Evolutionary conservation across 2,113 vertebrate species (phyloP).

Genomic region (Thamnophis sirtalis): DNA sequence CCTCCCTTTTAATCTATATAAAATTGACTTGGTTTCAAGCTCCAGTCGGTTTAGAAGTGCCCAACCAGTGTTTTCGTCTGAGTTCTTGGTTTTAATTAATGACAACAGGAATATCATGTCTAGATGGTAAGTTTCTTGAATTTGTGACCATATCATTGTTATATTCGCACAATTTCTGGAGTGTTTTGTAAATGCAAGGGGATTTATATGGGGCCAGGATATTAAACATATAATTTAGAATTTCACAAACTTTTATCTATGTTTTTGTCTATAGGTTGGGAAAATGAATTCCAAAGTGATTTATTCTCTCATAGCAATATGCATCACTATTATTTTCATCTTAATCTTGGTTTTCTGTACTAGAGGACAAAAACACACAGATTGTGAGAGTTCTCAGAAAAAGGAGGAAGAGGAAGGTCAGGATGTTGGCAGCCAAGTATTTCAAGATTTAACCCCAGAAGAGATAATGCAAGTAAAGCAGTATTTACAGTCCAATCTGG

Average conservation of each 20-base stretch:
- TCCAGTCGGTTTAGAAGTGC: neutral
- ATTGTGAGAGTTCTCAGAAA: neutral
- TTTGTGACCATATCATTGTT: neutral
- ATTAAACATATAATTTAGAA: neutral
- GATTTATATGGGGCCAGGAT: neutral
- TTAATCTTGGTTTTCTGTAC: neutral
- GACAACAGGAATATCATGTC: neutral
- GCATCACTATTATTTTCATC: neutral
- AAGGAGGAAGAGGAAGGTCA: neutral
- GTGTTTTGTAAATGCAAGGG: neutral
- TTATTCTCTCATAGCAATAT: neutral
- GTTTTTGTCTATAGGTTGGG: neutral
- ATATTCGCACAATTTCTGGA: neutral
- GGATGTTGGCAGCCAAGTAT: neutral
- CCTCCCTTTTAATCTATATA: neutral
- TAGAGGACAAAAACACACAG: neutral
- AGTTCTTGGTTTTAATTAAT: neutral
- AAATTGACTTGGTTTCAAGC: neutral
- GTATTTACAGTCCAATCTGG: neutral
- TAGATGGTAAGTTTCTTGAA: neutral
- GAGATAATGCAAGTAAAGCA: neutral
- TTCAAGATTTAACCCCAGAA: neutral
- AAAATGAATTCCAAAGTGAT: conserved; percentile 1
- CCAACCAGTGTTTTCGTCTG: neutral
- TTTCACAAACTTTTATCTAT: neutral